These are phyloP conservation scores for Deilephila elpenor DNA, from an alignment of 2,888 invertebrate genomes.

Conservation along the genomic window DNA sequence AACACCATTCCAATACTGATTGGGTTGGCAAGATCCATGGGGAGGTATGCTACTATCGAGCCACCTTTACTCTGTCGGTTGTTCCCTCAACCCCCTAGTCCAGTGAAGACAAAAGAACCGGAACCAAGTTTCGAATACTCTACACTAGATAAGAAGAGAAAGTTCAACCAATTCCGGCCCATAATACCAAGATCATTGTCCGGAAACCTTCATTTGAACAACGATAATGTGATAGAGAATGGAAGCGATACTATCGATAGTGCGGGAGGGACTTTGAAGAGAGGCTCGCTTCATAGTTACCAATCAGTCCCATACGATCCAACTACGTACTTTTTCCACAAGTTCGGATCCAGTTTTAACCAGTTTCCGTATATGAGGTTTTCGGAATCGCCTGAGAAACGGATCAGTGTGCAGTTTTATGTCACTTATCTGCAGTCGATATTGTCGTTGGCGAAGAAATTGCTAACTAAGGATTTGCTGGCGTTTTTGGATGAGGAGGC, in stretches of 20 bases:
- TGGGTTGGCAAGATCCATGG: slow-evolving; percentile 94
- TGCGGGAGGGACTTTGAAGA: slow-evolving; percentile 65
- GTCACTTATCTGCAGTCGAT: slow-evolving; percentile 93
- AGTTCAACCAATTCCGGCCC: slow-evolving; percentile 91
- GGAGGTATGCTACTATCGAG: slow-evolving; percentile 91
- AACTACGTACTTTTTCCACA: slow-evolving; percentile 94
- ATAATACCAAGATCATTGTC: slow-evolving; percentile 97
- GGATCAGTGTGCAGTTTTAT: slow-evolving; percentile 87
- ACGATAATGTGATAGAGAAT: slow-evolving; percentile 75
- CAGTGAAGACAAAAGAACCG: slow-evolving; percentile 76
- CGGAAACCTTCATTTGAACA: slow-evolving; percentile 89
- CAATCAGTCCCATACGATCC: slow-evolving; percentile 91
- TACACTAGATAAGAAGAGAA: slow-evolving; percentile 86
- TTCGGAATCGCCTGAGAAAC: slow-evolving; percentile 89
- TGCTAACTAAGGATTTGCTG: slow-evolving; percentile 93
- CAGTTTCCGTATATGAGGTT: slow-evolving; percentile 93
- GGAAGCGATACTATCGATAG: slow-evolving; percentile 70
- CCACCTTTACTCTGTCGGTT: slow-evolving; percentile 93
- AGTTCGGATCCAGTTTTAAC: slow-evolving; percentile 96
- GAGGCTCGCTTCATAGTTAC: slow-evolving; percentile 83
- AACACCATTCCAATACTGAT: slow-evolving; percentile 94
- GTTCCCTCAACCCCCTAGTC: slow-evolving; percentile 91
- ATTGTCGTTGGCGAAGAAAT: slow-evolving; percentile 91
- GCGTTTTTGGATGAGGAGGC: slow-evolving; percentile 93
- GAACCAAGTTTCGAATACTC: slow-evolving; percentile 75